Conservation (phyloP, 2,113 vertebrate species). For the Leptocoma aspasia region DNA sequence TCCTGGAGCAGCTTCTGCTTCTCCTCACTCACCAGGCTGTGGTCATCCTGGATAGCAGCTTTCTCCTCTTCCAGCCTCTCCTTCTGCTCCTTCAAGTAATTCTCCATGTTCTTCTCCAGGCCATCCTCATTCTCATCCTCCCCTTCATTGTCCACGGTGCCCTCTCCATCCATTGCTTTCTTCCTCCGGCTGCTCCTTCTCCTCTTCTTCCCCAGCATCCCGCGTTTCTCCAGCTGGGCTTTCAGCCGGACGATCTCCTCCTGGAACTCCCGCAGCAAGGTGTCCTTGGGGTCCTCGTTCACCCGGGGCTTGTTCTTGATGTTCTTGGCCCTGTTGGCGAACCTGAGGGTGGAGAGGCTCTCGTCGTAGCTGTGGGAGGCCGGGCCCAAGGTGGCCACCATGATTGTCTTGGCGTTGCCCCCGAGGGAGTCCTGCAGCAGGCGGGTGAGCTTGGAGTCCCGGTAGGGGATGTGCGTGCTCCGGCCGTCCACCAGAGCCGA, state of each 20-base stretch:
- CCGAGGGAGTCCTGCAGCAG: constrained; percentile 95
- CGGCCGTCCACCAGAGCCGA: constrained; percentile 88
- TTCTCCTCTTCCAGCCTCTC: constrained; percentile 91
- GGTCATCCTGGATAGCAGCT: constrained; percentile 90
- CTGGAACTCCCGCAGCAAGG: constrained; percentile 92
- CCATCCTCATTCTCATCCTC: constrained; percentile 72
- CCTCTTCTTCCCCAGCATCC: constrained; percentile 81
- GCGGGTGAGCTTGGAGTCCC: constrained; percentile 96
- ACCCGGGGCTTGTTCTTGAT: constrained; percentile 95
- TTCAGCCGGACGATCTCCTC: constrained; percentile 92
- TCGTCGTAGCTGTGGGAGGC: constrained; percentile 87
- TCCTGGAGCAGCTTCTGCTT: constrained; percentile 93
- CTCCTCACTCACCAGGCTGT: constrained; percentile 89
- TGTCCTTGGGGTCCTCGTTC: constrained; percentile 96
- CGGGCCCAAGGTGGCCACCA: constrained; percentile 93
- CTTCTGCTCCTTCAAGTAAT: constrained; percentile 90
- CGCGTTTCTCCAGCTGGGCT: constrained; percentile 88
- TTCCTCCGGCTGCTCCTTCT: constrained; percentile 82
- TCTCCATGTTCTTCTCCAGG: constrained; percentile 81
- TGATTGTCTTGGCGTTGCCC: constrained; percentile 94
- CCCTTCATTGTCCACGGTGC: constrained; percentile 61
- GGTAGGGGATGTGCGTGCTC: constrained; percentile 91
- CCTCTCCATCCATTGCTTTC: constrained; percentile 58
- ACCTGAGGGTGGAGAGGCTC: constrained; percentile 90
- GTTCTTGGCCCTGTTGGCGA: constrained; percentile 94